phyloP scores from a whole-genome alignment of 2,113 vertebrate species.

The Oriolus oriolus region DNA sequence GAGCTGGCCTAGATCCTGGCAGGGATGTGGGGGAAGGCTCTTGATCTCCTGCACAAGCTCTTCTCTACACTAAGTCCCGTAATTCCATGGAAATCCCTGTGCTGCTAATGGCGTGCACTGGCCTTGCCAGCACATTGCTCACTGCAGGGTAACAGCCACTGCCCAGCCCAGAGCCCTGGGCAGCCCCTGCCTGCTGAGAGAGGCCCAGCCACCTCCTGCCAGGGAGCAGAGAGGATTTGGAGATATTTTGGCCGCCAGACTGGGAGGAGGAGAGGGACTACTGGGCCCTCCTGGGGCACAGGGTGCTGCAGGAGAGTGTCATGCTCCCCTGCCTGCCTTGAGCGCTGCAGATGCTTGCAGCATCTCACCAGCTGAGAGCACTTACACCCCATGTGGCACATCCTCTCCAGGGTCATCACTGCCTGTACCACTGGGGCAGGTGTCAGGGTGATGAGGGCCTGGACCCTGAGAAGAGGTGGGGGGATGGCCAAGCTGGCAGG shows the following conservation, averaged over 20 bases:
- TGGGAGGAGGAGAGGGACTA: not conserved
- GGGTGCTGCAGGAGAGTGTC: not conserved
- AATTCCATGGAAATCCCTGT: constrained; percentile 40
- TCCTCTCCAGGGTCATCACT: not conserved
- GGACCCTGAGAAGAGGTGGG: not conserved
- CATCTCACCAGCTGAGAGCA: not conserved
- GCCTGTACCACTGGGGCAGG: not conserved
- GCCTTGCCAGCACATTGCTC: not conserved
- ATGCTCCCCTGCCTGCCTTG: not conserved
- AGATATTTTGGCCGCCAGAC: not conserved
- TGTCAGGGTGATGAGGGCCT: not conserved
- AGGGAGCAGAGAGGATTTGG: not conserved
- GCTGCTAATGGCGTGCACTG: not conserved
- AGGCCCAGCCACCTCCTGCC: not conserved
- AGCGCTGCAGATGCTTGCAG: rapidly evolving
- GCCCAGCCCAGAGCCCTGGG: not conserved
- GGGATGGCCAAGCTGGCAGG: rapidly evolving
- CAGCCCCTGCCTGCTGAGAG: not conserved
- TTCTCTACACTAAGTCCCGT: constrained; percentile 12
- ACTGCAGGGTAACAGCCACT: not conserved
- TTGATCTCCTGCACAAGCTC: not conserved
- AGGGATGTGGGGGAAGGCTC: not conserved
- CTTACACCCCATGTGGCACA: rapidly evolving
- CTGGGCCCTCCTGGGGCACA: not conserved
- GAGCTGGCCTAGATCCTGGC: not conserved